Conservation (phyloP, 2,113 vertebrate genomes). For the Polypterus bichir region DNA sequence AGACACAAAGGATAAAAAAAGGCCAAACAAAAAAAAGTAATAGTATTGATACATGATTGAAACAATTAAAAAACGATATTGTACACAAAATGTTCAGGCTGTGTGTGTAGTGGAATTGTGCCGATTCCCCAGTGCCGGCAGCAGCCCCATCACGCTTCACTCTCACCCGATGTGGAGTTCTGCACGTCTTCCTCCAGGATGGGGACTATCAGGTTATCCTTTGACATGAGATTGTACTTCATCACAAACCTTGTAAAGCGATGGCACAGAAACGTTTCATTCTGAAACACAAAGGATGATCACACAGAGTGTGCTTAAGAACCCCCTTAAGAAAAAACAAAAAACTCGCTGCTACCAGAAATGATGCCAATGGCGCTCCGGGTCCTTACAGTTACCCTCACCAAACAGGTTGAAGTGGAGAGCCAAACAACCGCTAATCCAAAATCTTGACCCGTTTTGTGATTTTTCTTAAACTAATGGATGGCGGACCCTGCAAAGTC, state of each 20-base stretch:
- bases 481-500: no score
- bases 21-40: constrained; percentile 47
- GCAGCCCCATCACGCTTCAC: constrained; percentile 69
- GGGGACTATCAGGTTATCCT: constrained; percentile 98
- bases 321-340: no score
- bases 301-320: no score
- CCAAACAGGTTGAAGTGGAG: no score
- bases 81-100: constrained; percentile 25
- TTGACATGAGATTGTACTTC: constrained; percentile 99
- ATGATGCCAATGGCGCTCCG: no score
- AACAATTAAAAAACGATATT: constrained; percentile 57
- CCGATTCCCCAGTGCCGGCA: constrained; percentile 20
- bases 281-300: constrained; percentile 41
- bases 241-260: constrained; percentile 97
- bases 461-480: no score
- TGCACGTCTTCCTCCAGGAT: constrained; percentile 96
- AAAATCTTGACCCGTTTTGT: no score
- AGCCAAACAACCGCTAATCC: no score
- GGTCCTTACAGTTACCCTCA: no score
- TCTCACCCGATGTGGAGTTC: constrained; percentile 84
- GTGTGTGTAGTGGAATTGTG: constrained; percentile 33
- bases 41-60: constrained; percentile 53
- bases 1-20: constrained; percentile 51
- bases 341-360: no score
- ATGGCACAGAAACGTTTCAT: constrained; percentile 96